Evolutionary conservation across 2,888 invertebrate genomes (phyloP), one percentile per base, ranked within the genome.

Genomic region (Apoderus coryli): DNA sequence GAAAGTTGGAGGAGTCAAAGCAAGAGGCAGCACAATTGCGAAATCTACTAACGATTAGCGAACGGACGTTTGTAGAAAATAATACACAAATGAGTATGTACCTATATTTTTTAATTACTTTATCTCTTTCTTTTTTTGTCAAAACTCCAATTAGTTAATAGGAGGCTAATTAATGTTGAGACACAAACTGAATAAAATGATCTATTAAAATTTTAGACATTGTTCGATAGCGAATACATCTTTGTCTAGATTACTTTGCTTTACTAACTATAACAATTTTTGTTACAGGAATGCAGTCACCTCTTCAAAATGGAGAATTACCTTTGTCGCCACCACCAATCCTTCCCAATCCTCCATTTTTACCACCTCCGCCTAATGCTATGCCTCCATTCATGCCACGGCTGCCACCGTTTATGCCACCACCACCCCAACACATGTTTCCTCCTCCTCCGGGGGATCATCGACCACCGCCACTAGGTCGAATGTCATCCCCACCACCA

Each of bases 1-100:
- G 89, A 16, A 81, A 78, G 44, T 66, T 81, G 22, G 86, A 88
- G 55, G 88, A 88, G 50, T 71, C 72, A 4, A 71, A 73, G 50
- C 72, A 74, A 36, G 80, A 81, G 52, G 68, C 76, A 3, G 66
- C 72, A 6, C 72, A 71, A 33, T 54, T 76, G 41, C 61, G 76
- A 22, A 70, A 75, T 41, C 63, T 71, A 42, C 54, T 76, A 35
- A 69, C 69, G 2, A 46, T 68, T 25, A 54, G 63, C 26, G 69
- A 69, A 44, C 60, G 66, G 41, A 62, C 58, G 41, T 44, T 65
- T 19, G 57, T 54, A 24, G 56, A 65, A 13, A 62, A 64, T 31
- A 57, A 60, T 37, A 56, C 54, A 42, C 55, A 62, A 43, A 63
- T 63, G 45, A 61, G 67, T 65, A 56, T 61, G 19, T 19, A 7